Base-by-base conservation (phyloP, 2,888 invertebrate species). In the Troides helena region DNA sequence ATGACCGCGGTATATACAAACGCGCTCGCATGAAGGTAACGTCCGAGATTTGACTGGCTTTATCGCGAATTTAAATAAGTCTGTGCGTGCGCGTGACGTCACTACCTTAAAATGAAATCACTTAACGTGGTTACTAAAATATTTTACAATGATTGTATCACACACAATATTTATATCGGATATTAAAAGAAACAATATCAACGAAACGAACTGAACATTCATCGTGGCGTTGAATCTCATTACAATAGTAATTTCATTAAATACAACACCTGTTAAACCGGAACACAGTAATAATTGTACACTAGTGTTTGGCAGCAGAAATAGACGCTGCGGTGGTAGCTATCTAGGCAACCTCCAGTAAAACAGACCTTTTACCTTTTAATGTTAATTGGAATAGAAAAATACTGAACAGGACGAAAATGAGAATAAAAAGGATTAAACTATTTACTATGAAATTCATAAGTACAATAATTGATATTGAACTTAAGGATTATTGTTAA, bases 11-110 rank as follows among this genome's bases (percentile, higher is more conserved):
- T 43, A 65, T 58, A 64, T 67, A 64, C 70, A 70, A 71, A 71
- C 62, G 70, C 58, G 67, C 62, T 64, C 56, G 67, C 58, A 56
- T 21, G 70, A 71, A 71, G 70, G 70, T 63, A 57, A 70, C 57
- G 60, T 67, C 61, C 58, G 61, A 71, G 70, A 59, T 71, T 71
- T 71, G 59, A 70, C 70, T 64, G 64, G 61, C 70, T 64, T 64
- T 61, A 67, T 64, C 43, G 57, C 61, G 43, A 53, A 61, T 67
- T 65, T 64, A 60, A 65, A 71, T 62, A 65, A 23, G 60, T 71
- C 36, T 67, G 64, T 59, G 3, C 64, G 43, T 58, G 23, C 23
- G 25, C n/a, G n/a, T 70, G 70, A 70, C 67, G 63, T 63, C 66
- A 70, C 30, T n/a, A 1, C 62, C 61, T 25, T 56, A 67, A 67